Base-by-base conservation (phyloP, 2,797 vertebrate genomes). In the Hirundo rustica region DNA sequence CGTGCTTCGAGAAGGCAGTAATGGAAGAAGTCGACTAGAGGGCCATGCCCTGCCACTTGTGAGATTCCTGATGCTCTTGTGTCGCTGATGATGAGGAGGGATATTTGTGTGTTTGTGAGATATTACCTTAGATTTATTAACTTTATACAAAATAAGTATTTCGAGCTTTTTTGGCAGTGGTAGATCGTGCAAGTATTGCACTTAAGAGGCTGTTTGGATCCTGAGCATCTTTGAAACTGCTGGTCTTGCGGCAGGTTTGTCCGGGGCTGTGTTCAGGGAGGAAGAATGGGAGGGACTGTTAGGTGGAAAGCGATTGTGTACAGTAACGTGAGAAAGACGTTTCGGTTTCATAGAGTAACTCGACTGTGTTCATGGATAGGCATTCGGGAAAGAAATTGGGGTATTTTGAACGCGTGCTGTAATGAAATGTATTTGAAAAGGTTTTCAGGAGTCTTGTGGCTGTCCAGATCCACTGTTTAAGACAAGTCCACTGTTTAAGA, bases 11-110 rank as follows among this genome's bases (percentile, higher is more conserved):
- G 34, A 12, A 22, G 26, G 8, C 11, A 6, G 0, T n/a, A 3
- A 45, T 54, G 25, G 32, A 50, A 27, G 47, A 51, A 32, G 11
- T 26, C 7, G 15, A 2, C 2, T 5, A 16, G 42, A 11, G 11
- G 1, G 6, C 18, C 3, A 0, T 44, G 9, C 29, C 7, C 1
- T 2, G 40, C 27, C 2, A 0, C 20, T 12, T 26, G 8, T 14
- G 53, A 26, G 17, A 6, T 21, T 16, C 3, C 1, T 9, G 23
- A 3, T 36, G 25, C 17, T 73, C 38, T 64, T 20, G 5, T 40
- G 2, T 45, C 18, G 30, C 6, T 58, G 30, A 16, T 10, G 44
- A 47, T 45, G 13, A 32, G 15, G 21, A 55, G 1, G 3, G 1
- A 1, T 57, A 3, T n/a, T 66, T 55, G 2, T 44, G 10, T 13